These are phyloP conservation scores for Nansenia antarctica DNA, from an alignment of 2,113 vertebrate species.

Conservation along the genomic window DNA sequence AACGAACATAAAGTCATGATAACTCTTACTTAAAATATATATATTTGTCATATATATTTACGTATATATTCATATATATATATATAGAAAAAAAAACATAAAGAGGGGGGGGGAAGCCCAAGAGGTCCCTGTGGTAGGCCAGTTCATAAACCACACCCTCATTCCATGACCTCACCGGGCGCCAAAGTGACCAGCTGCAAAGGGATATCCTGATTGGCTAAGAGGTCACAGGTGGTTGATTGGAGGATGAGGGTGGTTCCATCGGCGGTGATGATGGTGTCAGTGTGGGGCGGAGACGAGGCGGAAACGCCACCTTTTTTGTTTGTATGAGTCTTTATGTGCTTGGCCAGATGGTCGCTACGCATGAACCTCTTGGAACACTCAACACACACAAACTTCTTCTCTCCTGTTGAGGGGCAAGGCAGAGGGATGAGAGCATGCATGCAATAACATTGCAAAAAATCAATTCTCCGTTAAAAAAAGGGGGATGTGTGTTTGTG, in stretches of 20 bases:
- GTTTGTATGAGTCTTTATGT: constrained; percentile 99
- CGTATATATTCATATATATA: constrained; percentile 82
- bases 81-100: constrained; percentile 75
- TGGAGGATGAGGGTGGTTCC: constrained; percentile 98
- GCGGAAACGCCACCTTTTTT: constrained; percentile 92
- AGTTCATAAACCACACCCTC: constrained; percentile 66
- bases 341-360: constrained; percentile 99
- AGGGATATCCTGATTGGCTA: constrained; percentile 97
- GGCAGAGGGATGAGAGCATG: neutral
- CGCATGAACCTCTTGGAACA: constrained; percentile 99
- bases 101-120: constrained; percentile 56
- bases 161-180: constrained; percentile 96
- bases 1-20: constrained; percentile 89
- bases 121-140: constrained; percentile 72
- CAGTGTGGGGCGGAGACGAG: constrained; percentile 81
- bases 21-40: constrained; percentile 83
- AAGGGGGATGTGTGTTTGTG: neutral
- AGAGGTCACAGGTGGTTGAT: constrained; percentile 91
- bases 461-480: neutral
- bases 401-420: constrained; percentile 83
- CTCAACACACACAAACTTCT: constrained; percentile 98
- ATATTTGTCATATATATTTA: constrained; percentile 83
- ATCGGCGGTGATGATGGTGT: constrained; percentile 92
- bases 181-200: constrained; percentile 99
- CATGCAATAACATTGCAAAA: neutral